Evolutionary conservation across 2,888 invertebrate species (phyloP).

Genomic region (Eumacrocentrus americanus): DNA sequence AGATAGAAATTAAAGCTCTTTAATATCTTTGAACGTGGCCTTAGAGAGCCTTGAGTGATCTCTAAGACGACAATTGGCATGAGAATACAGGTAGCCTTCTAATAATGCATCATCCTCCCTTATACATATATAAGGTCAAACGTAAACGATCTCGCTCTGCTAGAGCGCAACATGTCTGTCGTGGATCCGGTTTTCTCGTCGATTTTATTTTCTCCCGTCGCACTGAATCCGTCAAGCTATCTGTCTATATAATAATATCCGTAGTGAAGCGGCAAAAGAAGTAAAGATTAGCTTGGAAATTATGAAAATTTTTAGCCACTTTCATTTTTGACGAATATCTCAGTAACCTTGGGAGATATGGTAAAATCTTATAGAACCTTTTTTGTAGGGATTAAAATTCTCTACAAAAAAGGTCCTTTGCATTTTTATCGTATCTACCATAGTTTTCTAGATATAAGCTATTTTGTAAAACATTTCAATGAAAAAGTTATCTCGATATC

Average conservation of each 20-base stretch:
- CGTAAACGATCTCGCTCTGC: conserved; percentile 17
- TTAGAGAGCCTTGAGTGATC: not conserved
- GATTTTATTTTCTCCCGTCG: conserved; percentile 16
- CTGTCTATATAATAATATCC: too few relatives aligned
- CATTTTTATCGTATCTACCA: too few relatives aligned
- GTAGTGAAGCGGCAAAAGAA: not conserved
- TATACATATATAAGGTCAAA: conserved; percentile 12
- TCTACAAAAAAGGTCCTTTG: too few relatives aligned
- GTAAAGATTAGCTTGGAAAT: not conserved
- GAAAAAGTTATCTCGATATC: too few relatives aligned
- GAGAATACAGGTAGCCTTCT: not conserved
- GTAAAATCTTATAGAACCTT: too few relatives aligned
- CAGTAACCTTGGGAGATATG: too few relatives aligned
- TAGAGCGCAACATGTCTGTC: conserved; percentile 3
- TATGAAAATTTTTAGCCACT: too few relatives aligned
- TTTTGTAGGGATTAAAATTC: too few relatives aligned
- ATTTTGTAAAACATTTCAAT: too few relatives aligned
- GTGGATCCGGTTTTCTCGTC: conserved; percentile 16
- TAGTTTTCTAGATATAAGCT: too few relatives aligned
- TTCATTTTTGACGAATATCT: too few relatives aligned
- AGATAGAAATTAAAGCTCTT: not conserved
- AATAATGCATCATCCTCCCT: conserved; percentile 3
- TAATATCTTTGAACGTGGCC: not conserved
- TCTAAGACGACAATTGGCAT: not conserved
- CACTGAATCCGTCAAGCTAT: conserved; percentile 9